These are phyloP conservation scores for Dysdera silvatica DNA, from an alignment of 1,140 invertebrate species.

Conservation along the genomic window DNA sequence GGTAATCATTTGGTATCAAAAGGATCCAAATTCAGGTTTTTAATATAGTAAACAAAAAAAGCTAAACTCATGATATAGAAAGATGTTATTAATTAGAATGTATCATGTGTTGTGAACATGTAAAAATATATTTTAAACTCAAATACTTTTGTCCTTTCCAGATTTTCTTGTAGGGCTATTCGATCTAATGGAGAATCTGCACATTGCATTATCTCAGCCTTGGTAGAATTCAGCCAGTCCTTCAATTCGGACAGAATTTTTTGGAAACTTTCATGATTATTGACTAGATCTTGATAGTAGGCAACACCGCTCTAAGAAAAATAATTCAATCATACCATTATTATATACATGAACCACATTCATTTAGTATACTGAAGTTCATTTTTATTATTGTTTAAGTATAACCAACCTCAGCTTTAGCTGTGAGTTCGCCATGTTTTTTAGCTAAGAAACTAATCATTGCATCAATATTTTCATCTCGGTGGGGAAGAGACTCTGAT, in stretches of 20 bases:
- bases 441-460: slow-evolving; percentile 27
- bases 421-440: slow-evolving; percentile 49
- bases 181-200: slow-evolving; percentile 77
- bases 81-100: no score
- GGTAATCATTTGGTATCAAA: no score
- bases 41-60: no score
- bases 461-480: slow-evolving; percentile 54
- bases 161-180: slow-evolving; percentile 77
- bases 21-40: no score
- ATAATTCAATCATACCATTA: neutral
- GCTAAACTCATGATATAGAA: no score
- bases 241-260: slow-evolving; percentile 78
- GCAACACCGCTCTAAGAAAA: slow-evolving; percentile 37
- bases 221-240: slow-evolving; percentile 84
- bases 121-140: slow-evolving; percentile 7
- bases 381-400: neutral
- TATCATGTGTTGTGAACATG: no score
- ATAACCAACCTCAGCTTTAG: slow-evolving; percentile 53
- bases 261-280: slow-evolving; percentile 83
- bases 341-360: slow-evolving; percentile 28
- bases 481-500: slow-evolving; percentile 63
- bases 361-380: slow-evolving; percentile 9
- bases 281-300: slow-evolving; percentile 78
- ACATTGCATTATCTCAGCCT: slow-evolving; percentile 75
- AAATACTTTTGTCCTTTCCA: slow-evolving; percentile 72